Base-by-base conservation (phyloP, 2,113 vertebrate species). In the Microcebus jonahi region DNA sequence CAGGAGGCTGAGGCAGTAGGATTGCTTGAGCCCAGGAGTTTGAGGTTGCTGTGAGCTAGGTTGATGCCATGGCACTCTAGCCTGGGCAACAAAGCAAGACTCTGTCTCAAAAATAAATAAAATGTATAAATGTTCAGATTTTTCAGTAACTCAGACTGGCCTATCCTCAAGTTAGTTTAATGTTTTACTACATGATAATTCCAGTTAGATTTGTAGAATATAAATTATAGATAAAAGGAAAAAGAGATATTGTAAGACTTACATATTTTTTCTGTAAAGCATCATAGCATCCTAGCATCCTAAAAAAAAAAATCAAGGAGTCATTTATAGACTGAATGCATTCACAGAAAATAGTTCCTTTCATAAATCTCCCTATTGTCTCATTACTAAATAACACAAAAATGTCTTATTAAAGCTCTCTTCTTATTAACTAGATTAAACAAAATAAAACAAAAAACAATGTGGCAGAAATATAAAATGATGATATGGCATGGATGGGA, bases 251-350 rank as follows among this genome's bases (percentile, higher is more conserved):
- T 29, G 36, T 1, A 86, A 81, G 39, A 99, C 99, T 99, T 98
- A 99, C 99, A 3, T 99, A 99, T 99, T 99, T 99, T 97, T 98
- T 99, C 98, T 99, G 98, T 96, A 99, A 99, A 97, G 99, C 99
- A 97, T 99, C 99, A 91, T 99, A 99, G 97, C 99, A 99, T 88
- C 99, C 99, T 88, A 99, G 98, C 99, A 99, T 99, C 99, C 99
- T 99, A 98, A 65, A 98, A 97, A 88, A 20, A 86, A 98, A 87
- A 97, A 79, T 17, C 34, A 89, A 97, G 79, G 14, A 89, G 90
- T 5, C 25, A 68, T 1, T 71, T 95, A 96, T n/a, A 82, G 53
- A 86, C 36, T 75, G 13, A 96, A 96, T 70, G 0, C 20, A 95
- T 91, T 81, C 91, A 18, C 39, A 53, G 45, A 89, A 92, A 91